A percentile compares a stretch with the other conserved stretches of the same genome.
phyloP scores from a whole-genome alignment of 1,140 invertebrate species.

The Antheraea mylitta region DNA sequence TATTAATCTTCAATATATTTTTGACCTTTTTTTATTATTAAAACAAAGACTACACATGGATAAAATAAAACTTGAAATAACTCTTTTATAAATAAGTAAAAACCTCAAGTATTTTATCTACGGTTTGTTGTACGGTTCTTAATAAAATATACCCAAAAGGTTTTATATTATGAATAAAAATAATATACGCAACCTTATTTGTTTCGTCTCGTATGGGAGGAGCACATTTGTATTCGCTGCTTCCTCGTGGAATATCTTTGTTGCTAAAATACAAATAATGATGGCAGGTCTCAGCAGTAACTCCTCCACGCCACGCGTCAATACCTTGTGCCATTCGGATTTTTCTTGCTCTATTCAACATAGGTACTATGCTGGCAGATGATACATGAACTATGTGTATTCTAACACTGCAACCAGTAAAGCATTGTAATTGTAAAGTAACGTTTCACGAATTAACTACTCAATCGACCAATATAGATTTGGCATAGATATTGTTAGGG shows the following conservation, averaged over 20 bases:
- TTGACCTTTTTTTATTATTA: too few relatives aligned
- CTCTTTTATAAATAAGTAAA: too few relatives aligned
- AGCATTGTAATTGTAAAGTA: too few relatives aligned
- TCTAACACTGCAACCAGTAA: constrained; percentile 60
- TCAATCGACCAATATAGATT: too few relatives aligned
- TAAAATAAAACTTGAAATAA: too few relatives aligned
- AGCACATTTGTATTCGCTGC: constrained; percentile 85
- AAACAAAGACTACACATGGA: too few relatives aligned
- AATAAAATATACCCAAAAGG: too few relatives aligned
- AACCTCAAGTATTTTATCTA: too few relatives aligned
- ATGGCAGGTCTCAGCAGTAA: constrained; percentile 87
- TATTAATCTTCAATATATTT: too few relatives aligned
- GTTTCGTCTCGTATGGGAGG: constrained; percentile 82
- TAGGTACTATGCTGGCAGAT: constrained; percentile 75
- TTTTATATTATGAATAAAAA: background rate
- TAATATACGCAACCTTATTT: constrained; percentile 77
- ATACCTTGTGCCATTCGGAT: constrained; percentile 30
- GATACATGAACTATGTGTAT: constrained; percentile 88
- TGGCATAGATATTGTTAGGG: too few relatives aligned
- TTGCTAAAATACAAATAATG: constrained; percentile 85
- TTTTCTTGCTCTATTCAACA: constrained; percentile 48
- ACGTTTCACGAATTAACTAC: too few relatives aligned
- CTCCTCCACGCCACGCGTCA: constrained; percentile 52
- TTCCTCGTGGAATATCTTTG: constrained; percentile 81
- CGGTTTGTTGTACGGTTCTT: too few relatives aligned